Evolutionary conservation across 2,888 invertebrate genomes (phyloP), one percentile per base, ranked within the genome.

Genomic region (Aleiodes alternator): DNA sequence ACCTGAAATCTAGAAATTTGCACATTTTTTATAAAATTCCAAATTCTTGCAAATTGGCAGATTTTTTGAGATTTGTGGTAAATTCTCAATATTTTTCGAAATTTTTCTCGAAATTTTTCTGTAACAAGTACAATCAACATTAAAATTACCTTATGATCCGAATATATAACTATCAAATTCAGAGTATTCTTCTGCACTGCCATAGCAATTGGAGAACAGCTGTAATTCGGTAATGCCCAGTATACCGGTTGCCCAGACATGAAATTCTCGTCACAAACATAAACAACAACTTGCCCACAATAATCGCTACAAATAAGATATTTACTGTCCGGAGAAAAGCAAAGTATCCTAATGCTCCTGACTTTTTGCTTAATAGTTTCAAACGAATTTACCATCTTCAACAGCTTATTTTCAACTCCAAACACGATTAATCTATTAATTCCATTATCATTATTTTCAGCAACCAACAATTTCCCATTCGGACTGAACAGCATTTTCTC

Each of bases 141-240:
- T 29, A 48, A 64, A 55, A 12, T 85, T 88, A 95, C 96, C 92
- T 94, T 95, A 83, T 95, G 94, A 90, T 97, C 95, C 0, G 95
- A 92, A 90, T 96, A 97, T 3, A 93, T 93, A 9, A 95, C 91
- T 48, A 96, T 92, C 7, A 97, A 88, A 57, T 91, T 91, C 5
- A 92, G 91, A 1, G 90, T 90, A 8, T 87, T 87, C 16, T 92
- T 91, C 84, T 95, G 93, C 57, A 97, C 91, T 0, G 93, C 92
- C 80, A 97, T 83, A 0, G 96, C 95, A 0, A 95, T 95, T 0
- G 95, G 94, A 51, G 94, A 91, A 77, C 92, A 94, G 11, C 90
- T 90, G 85, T 95, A 95, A 43, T 91, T 93, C 0, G 97, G 97
- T 80, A 97, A 89, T 69, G 92, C 92, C 76, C 93, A 92, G 38